Evolutionary conservation across 2,888 invertebrate genomes (phyloP).

Genomic region (Capitulum mitella): DNA sequence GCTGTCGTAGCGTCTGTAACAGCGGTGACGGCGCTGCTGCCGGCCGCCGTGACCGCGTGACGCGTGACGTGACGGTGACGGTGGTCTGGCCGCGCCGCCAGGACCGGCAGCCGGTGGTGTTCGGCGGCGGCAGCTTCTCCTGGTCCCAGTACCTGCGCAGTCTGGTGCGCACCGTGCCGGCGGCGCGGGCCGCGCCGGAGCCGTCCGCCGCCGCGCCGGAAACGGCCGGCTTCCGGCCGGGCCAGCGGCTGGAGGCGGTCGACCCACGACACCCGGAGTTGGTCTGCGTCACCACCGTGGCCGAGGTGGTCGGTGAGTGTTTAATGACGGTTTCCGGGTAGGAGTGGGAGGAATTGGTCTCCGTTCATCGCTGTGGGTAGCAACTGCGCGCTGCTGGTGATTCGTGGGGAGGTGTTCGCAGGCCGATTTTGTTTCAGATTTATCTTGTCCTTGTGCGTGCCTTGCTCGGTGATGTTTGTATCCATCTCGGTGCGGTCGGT

Average conservation of each 20-base stretch:
- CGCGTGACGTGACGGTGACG: neutral
- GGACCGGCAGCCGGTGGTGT: neutral
- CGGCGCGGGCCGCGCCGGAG: neutral
- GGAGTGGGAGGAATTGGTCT: too few species aligned
- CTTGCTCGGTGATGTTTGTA: too few species aligned
- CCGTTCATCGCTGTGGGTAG: too few species aligned
- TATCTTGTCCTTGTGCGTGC: too few species aligned
- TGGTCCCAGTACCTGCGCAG: neutral
- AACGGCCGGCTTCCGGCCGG: constrained; percentile 48
- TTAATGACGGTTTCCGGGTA: too few species aligned
- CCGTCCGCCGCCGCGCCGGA: neutral
- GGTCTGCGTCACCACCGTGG: constrained; percentile 79
- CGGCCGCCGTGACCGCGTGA: too few species aligned
- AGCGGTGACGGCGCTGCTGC: too few species aligned
- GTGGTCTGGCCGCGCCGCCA: neutral
- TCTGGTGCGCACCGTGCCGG: constrained; percentile 36
- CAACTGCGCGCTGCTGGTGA: too few species aligned
- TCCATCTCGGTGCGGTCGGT: too few species aligned
- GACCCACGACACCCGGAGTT: constrained; percentile 85
- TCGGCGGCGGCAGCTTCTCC: neutral
- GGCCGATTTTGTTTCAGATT: too few species aligned
- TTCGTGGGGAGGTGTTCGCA: too few species aligned
- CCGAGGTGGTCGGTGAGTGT: constrained; percentile 55
- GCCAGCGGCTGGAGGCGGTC: constrained; percentile 87
- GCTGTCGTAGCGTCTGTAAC: too few species aligned